Conservation (phyloP, 1,140 invertebrate genomes). For the Drosophila tristis region DNA sequence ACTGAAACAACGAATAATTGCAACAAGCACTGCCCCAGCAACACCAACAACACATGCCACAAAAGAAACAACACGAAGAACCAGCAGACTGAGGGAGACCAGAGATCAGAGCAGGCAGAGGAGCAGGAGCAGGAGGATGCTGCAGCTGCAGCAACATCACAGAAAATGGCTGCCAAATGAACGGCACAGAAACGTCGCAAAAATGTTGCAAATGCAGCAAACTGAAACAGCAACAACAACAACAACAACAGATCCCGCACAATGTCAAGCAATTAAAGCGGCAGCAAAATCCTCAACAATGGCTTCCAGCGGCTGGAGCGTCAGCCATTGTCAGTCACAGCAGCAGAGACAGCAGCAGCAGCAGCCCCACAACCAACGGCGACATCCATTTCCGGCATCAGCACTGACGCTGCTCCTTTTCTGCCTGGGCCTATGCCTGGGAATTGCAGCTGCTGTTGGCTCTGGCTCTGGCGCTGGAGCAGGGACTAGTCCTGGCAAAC, state of each 20-base stretch:
- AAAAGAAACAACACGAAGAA: conserved; percentile 36
- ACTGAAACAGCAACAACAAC: conserved; percentile 20
- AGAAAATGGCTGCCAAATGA: conserved; percentile 62
- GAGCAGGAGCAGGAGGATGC: conserved; percentile 2
- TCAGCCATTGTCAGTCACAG: conserved; percentile 47
- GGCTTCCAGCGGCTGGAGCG: conserved; percentile 52
- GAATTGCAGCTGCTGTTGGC: conserved; percentile 27
- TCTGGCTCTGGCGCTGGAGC: conserved; percentile 22
- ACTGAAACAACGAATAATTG: conserved; percentile 72
- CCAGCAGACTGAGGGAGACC: conserved; percentile 63
- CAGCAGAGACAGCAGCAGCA: conserved; percentile 24
- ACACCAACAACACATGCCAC: conserved; percentile 36
- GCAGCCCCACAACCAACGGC: conserved; percentile 48
- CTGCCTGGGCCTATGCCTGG: conserved; percentile 46
- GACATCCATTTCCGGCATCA: conserved; percentile 51
- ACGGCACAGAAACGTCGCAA: conserved; percentile 60
- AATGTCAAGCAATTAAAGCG: conserved; percentile 77
- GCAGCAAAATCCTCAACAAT: conserved; percentile 48
- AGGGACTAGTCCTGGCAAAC: conserved; percentile 43
- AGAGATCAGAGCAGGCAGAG: conserved; percentile 1
- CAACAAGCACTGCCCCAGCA: conserved; percentile 64
- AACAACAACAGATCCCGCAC: conserved; percentile 49
- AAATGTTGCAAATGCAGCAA: conserved; percentile 67
- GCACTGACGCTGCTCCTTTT: conserved; percentile 42
- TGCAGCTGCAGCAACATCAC: conserved; percentile 24